Percentiles rank a stretch among this genome's conserved stretches.
Evolutionary conservation across 2,888 invertebrate genomes (phyloP).

Genomic region (Spialia ferax): DNA sequence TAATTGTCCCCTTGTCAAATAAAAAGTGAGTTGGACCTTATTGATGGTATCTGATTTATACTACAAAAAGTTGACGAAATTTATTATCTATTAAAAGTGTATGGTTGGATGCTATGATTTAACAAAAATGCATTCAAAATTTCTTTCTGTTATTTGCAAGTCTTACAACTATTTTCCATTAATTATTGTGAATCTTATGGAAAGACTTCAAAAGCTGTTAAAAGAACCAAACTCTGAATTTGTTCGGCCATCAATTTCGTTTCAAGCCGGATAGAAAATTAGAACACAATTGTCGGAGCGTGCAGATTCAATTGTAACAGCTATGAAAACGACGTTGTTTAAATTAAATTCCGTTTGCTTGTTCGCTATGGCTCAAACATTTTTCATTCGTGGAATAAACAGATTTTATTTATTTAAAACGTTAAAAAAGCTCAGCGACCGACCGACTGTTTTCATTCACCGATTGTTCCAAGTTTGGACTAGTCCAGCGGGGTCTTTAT

Average conservation of each 20-base stretch:
- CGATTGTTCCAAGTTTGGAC: slow-evolving; percentile 47
- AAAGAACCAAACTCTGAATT: slow-evolving; percentile 13
- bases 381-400: slow-evolving; percentile 56
- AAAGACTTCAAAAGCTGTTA: background rate
- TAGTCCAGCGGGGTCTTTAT: slow-evolving; percentile 43
- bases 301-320: slow-evolving; percentile 51
- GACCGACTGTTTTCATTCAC: slow-evolving; percentile 50
- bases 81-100: too few species aligned
- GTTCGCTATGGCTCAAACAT: slow-evolving; percentile 55
- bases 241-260: slow-evolving; percentile 35
- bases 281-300: slow-evolving; percentile 37
- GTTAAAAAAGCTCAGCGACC: slow-evolving; percentile 45
- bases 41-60: background rate
- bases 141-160: too few species aligned
- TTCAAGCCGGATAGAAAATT: slow-evolving; percentile 41
- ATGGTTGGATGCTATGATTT: too few species aligned
- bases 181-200: background rate
- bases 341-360: slow-evolving; percentile 67
- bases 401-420: slow-evolving; percentile 56
- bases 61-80: too few species aligned
- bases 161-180: background rate
- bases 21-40: slow-evolving; percentile 12
- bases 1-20: slow-evolving; percentile 37
- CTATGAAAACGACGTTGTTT: slow-evolving; percentile 57
- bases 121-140: background rate